Percentiles rank a stretch among this genome's conserved stretches.
These are phyloP conservation scores for Dynastes grantii DNA, from an alignment of 2,888 invertebrate genomes.

Conservation along the genomic window DNA sequence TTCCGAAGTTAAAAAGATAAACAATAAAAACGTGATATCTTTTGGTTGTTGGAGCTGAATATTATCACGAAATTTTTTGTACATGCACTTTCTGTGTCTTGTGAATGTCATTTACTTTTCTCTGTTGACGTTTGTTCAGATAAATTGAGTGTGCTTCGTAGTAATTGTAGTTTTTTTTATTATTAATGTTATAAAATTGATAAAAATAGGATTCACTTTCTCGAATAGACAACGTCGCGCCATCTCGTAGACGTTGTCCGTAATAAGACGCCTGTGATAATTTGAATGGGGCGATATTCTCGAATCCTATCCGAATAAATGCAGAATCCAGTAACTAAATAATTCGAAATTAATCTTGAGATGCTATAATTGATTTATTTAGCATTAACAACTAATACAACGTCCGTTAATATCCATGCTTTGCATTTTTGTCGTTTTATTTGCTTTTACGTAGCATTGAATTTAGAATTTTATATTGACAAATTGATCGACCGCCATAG, in stretches of 20 bases:
- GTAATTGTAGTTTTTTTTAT: neutral
- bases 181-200: neutral
- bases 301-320: constrained; percentile 9
- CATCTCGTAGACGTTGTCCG: constrained; percentile 34
- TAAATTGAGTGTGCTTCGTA: neutral
- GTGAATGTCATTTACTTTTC: constrained; percentile 39
- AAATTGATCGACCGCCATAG: neutral
- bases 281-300: neutral
- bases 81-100: constrained; percentile 47
- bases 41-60: constrained; percentile 52
- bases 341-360: neutral
- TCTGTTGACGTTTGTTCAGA: constrained; percentile 9
- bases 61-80: constrained; percentile 38
- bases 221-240: neutral
- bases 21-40: constrained; percentile 44
- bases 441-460: neutral
- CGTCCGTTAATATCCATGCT: too few relatives aligned
- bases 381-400: too few relatives aligned
- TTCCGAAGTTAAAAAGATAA: neutral
- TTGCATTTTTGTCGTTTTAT: neutral
- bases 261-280: constrained; percentile 10
- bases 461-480: neutral
- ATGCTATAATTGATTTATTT: neutral
- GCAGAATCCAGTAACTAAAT: neutral
- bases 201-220: neutral